phyloP scores from a whole-genome alignment of 2,113 vertebrate species.

The Hippocampus comes region DNA sequence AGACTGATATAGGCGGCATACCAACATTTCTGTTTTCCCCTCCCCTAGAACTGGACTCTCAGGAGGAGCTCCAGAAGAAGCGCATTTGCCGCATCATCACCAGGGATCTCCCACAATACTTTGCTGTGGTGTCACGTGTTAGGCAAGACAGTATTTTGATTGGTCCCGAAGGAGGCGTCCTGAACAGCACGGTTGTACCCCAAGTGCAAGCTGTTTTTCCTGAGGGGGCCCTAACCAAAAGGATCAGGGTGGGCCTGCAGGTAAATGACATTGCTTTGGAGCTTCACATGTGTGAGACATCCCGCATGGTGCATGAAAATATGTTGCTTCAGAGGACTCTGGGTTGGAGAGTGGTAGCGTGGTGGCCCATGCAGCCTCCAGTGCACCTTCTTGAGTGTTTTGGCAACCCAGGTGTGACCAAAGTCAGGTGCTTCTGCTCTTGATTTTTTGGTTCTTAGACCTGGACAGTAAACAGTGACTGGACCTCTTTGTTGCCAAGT shows the following conservation, averaged over 20 bases:
- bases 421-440: too few relatives aligned
- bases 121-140: constrained; percentile 92
- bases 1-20: not conserved
- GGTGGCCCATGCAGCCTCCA: too few relatives aligned
- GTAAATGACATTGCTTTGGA: constrained; percentile 58
- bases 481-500: too few relatives aligned
- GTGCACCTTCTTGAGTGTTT: too few relatives aligned
- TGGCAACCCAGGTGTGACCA: too few relatives aligned
- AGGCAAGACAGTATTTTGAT: constrained; percentile 97
- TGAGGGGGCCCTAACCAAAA: constrained; percentile 92
- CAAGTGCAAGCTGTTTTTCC: constrained; percentile 96
- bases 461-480: too few relatives aligned
- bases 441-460: too few relatives aligned
- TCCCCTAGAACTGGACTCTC: constrained; percentile 82
- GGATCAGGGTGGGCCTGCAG: constrained; percentile 95
- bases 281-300: too few relatives aligned
- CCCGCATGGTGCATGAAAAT: too few relatives aligned
- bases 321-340: too few relatives aligned
- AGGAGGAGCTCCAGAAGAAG: constrained; percentile 91
- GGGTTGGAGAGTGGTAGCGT: too few relatives aligned
- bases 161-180: constrained; percentile 92
- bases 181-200: constrained; percentile 93
- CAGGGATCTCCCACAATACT: constrained; percentile 95
- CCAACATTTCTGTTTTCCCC: not conserved
- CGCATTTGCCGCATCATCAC: constrained; percentile 96